Evolutionary conservation across 1,140 invertebrate genomes (phyloP), one percentile per base, ranked within the genome.

Genomic region (Octopus bimaculoides): DNA sequence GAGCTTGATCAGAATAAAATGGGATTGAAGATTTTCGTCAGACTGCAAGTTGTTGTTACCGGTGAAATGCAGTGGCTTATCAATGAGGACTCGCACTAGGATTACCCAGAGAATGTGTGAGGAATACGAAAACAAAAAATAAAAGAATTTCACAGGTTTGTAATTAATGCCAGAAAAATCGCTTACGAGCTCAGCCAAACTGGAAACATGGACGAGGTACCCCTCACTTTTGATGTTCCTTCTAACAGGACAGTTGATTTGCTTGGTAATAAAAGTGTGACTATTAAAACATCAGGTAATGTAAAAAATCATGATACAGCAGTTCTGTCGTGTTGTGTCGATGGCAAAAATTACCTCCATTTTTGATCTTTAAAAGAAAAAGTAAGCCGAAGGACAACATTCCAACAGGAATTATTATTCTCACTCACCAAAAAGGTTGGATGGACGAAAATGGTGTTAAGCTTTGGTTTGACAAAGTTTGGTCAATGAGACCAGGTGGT

Each of bases 211-310:
- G n/a, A n/a, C n/a, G n/a, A n/a, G n/a, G n/a, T n/a, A n/a, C 61
- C 61, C 61, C 61, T 66, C 9, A 66, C 61, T 66, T 66, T 66
- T 66, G 61, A 66, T 66, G 61, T 66, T 66, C 61, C 61, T 66
- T 66, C 61, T 66, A 66, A 66, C 61, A 66, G 61, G 61, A 66
- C 61, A 9, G 61, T 66, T 66, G 61, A 66, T 66, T 66, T 66
- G 3, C 1, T 3, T 66, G 61, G n/a, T 14, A 66, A n/a, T 66
- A 66, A 1, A n/a, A 66, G 61, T 66, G 61, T 66, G 61, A 66
- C 61, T 66, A n/a, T 66, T 66, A 1, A 66, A 66, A 66, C 61
- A 66, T 66, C 61, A 14, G 3, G 61, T 14, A 12, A 66, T 3
- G 61, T 0, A 66, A 66, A 66, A 66, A n/a, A n/a, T 66, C 61